A percentile compares a stretch with the other conserved stretches of the same genome.
phyloP scores from a whole-genome alignment of 1,140 invertebrate species.

The Lordiphosa stackelbergi region DNA sequence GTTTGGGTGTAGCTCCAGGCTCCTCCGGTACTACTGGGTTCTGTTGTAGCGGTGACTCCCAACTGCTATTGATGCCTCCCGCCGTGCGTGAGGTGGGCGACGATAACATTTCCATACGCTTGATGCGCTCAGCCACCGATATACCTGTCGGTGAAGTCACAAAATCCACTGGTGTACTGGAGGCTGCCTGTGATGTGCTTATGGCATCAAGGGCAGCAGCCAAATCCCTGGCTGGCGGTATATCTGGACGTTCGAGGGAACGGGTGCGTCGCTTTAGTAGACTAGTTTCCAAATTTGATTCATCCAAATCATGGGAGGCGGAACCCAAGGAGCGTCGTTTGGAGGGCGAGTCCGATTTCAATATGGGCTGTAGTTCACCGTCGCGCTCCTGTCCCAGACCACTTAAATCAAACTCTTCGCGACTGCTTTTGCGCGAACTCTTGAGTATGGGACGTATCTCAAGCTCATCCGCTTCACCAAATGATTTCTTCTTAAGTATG shows the following conservation, averaged over 20 bases:
- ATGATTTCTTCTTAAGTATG: slow-evolving; percentile 90
- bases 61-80: slow-evolving; percentile 45
- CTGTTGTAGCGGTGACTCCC: slow-evolving; percentile 60
- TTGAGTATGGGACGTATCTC: slow-evolving; percentile 86
- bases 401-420: slow-evolving; percentile 68
- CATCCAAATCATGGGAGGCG: slow-evolving; percentile 11
- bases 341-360: slow-evolving; percentile 69
- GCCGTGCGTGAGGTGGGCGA: slow-evolving; percentile 24
- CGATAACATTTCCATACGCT: slow-evolving; percentile 72
- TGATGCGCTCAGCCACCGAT: slow-evolving; percentile 74
- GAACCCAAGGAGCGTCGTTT: slow-evolving; percentile 63
- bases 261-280: slow-evolving; percentile 70
- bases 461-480: slow-evolving; percentile 85
- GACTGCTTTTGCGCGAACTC: slow-evolving; percentile 82
- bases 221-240: slow-evolving; percentile 49
- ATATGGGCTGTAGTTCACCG: slow-evolving; percentile 47
- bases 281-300: slow-evolving; percentile 3
- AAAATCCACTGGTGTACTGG: slow-evolving; percentile 43
- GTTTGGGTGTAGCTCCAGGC: slow-evolving; percentile 59
- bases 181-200: slow-evolving; percentile 37
- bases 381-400: slow-evolving; percentile 28
- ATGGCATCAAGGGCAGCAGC: slow-evolving; percentile 67
- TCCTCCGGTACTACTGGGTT: slow-evolving; percentile 7
- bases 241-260: slow-evolving; percentile 66
- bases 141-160: slow-evolving; percentile 42